Evolutionary conservation across 2,888 invertebrate species (phyloP), one percentile per base, ranked within the genome.

Genomic region (Cephus spinipes): DNA sequence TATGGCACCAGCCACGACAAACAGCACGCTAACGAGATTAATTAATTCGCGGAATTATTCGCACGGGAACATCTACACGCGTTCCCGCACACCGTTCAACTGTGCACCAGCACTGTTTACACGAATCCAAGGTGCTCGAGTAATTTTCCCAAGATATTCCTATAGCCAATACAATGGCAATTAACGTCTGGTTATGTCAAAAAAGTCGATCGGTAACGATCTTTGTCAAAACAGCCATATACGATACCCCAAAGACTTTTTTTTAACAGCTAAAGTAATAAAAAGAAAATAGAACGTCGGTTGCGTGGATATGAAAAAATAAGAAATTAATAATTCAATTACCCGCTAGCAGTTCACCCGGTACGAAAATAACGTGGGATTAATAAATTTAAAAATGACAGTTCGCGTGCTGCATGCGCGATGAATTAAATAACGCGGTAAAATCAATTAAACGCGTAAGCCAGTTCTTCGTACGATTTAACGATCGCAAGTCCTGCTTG

Each of bases 361-460:
- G 15, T 0, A 15, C 2, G 1, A 40, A 15, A 40, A 40, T 15
- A 15, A 6, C 40, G 40, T 15, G 6, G 15, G 15, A 40, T 40
- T 40, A 6, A 40, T 40, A 15, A 15, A 40, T 40, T 40, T 15
- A n/a, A 69, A 69, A 69, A 69, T 30, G 12, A 30, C n/a, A 69
- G 80, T 83, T 88, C 84, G 87, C 88, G 88, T 87, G 88, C 83
- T 82, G 86, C 87, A 86, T 86, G 84, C 85, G 82, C 85, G 86
- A 86, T 85, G 84, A 87, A 87, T 88, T 88, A 88, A 40, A 88
- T 88, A 87, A 89, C 85, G 85, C 84, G 84, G 85, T 85, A 85
- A 88, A 89, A 87, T 88, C 87, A 88, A 88, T 89, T 87, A 86
- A 85, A 85, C 86, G 83, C 85, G 84, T 84, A 84, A 87, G 85